Base-by-base conservation (phyloP, 2,113 vertebrate species). In the Strix uralensis region DNA sequence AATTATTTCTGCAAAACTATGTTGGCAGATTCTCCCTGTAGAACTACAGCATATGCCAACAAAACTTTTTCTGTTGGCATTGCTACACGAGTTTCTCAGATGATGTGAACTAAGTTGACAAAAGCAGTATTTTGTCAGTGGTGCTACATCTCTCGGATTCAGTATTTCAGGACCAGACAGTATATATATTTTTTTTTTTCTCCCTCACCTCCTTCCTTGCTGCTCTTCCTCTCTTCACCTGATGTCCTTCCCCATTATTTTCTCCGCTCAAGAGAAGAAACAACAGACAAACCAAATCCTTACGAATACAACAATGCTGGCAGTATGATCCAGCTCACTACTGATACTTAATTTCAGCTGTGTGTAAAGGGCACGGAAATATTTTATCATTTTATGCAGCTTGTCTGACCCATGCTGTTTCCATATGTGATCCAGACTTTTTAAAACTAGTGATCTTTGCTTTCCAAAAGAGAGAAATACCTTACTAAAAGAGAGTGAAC, bases 81-180 rank as follows among this genome's bases (percentile, higher is more conserved):
- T 1, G 90, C 92, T 94, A 80, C 70, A 8, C 2, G 13, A 57
- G 49, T 8, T 88, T 81, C 93, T 93, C 73, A 3, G 84, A 38
- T 91, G 93, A 93, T 90, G 84, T 75, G 92, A 95, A 34, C 87
- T 22, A 10, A 87, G 92, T 29, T 96, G 96, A 97, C 95, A 97
- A 96, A 96, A 96, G 94, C 89, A 49, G 84, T 5, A 7, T 95
- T 91, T 96, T 88, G 86, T 94, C 93, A 62, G 87, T 2, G 58
- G 21, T 85, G 81, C 78, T 72, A 5, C 96, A 54, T 72, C 92
- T 75, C 78, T 70, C 6, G 9, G 61, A 63, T 79, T 95, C 78
- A 67, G 6, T 70, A 93, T 85, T 94, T 91, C 78, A 94, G 78
- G 77, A 67, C 34, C 49, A 90, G 81, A 9, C 59, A 51, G 42